phyloP scores from a whole-genome alignment of 2,797 vertebrate species.

The Aplochiton taeniatus region DNA sequence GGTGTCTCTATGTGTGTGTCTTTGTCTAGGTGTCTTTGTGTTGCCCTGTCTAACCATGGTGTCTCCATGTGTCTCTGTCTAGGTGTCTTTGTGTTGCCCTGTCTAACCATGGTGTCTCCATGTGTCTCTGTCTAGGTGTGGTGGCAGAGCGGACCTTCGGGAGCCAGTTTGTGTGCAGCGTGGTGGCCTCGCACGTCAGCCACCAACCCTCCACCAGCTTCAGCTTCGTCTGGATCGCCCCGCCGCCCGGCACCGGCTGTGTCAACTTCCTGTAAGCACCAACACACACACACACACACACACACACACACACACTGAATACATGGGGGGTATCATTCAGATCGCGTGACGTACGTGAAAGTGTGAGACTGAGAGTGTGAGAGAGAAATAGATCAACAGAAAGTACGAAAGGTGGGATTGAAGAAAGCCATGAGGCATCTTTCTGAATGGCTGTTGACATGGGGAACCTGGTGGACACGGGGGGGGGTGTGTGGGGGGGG shows the following conservation, averaged over 20 bases:
- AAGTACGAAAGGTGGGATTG: not conserved
- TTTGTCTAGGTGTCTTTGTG: too few species aligned
- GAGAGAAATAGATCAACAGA: not conserved
- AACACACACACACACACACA: not conserved
- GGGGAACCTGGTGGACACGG: too few species aligned
- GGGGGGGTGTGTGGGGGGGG: too few species aligned
- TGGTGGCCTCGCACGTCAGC: conserved; percentile 96
- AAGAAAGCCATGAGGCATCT: too few species aligned
- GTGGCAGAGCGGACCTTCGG: conserved; percentile 93
- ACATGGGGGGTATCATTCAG: not conserved
- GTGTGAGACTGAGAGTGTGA: not conserved
- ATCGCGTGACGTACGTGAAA: not conserved
- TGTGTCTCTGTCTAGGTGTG: conserved; percentile 76
- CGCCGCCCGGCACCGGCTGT: conserved; percentile 94
- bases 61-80: not conserved
- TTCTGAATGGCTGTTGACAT: too few species aligned
- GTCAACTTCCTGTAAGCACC: conserved; percentile 95
- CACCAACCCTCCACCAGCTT: conserved; percentile 93
- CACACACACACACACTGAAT: not conserved
- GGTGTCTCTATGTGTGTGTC: too few species aligned
- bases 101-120: not conserved
- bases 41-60: too few species aligned
- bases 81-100: conserved; percentile 73
- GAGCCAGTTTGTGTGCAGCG: conserved; percentile 98
- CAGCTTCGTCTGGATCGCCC: conserved; percentile 98